These are phyloP conservation scores for Protonemura montana DNA, from an alignment of 2,888 invertebrate genomes.

Conservation along the genomic window DNA sequence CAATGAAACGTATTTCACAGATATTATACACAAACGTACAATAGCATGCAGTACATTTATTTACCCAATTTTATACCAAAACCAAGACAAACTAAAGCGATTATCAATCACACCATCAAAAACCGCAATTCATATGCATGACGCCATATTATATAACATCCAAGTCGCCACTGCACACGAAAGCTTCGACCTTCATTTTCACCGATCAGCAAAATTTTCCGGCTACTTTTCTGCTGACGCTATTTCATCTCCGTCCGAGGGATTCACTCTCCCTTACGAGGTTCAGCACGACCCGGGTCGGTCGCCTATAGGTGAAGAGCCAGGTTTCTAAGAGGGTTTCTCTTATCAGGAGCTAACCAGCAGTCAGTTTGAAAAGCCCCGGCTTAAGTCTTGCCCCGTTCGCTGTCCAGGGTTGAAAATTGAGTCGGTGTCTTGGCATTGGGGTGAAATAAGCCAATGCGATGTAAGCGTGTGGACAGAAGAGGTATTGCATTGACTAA, in stretches of 20 bases:
- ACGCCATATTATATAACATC: neutral
- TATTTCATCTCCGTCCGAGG: neutral
- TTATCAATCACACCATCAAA: constrained; percentile 33
- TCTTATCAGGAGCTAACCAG: constrained; percentile 40
- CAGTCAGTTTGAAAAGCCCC: constrained; percentile 29
- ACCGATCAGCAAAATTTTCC: constrained; percentile 35
- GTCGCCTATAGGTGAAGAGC: constrained; percentile 35
- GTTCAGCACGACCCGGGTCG: neutral
- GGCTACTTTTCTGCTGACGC: constrained; percentile 35
- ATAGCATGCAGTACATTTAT: neutral
- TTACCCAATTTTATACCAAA: neutral
- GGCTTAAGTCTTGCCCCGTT: constrained; percentile 27
- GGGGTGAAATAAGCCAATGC: constrained; percentile 18
- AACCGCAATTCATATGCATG: neutral
- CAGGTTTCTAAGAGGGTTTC: constrained; percentile 28
- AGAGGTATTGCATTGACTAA: constrained; percentile 31
- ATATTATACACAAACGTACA: neutral
- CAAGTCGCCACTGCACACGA: neutral
- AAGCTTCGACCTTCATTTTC: constrained; percentile 18
- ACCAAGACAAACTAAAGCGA: neutral
- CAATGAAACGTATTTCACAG: neutral
- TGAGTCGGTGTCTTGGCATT: neutral
- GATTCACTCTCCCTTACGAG: neutral
- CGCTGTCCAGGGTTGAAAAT: constrained; percentile 27
- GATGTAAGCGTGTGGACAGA: constrained; percentile 25